A percentile compares a stretch with the other conserved stretches of the same genome.
Conservation (phyloP, 2,888 invertebrate species). For the Bhutanitis thaidina region DNA sequence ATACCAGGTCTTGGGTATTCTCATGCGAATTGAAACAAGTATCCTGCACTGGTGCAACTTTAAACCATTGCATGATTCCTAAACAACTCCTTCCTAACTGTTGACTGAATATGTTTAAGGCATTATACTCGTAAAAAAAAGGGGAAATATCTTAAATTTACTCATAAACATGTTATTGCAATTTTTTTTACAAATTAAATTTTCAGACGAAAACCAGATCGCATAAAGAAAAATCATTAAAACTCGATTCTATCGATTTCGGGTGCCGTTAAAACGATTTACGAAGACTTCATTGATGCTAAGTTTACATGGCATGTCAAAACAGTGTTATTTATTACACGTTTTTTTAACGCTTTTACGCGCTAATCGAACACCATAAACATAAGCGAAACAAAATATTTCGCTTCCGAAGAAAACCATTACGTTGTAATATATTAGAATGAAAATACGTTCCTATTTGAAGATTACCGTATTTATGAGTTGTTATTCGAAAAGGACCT, state of each 20-base stretch:
- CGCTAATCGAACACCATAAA: constrained; percentile 27
- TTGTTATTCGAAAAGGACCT: no score
- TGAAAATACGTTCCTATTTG: no score
- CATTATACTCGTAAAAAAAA: no score
- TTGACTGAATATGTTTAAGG: no score
- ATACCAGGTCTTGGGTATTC: no score
- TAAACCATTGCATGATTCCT: no score
- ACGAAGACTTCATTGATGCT: constrained; percentile 29
- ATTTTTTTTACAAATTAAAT: neutral
- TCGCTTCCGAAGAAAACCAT: neutral
- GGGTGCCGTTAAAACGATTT: constrained; percentile 23
- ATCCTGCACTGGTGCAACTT: no score
- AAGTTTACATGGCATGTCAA: constrained; percentile 36
- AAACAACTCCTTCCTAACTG: no score
- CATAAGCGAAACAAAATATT: constrained; percentile 11
- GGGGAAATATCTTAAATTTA: no score
- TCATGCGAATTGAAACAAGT: no score
- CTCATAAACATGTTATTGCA: no score
- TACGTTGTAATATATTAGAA: neutral
- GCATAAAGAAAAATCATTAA: constrained; percentile 11
- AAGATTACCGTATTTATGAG: no score
- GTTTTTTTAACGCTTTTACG: constrained; percentile 27
- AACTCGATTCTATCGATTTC: constrained; percentile 18
- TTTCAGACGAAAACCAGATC: constrained; percentile 9
- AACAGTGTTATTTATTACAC: constrained; percentile 37